Evolutionary conservation across 2,113 vertebrate genomes (phyloP).

Genomic region (Microcebus murinus): DNA sequence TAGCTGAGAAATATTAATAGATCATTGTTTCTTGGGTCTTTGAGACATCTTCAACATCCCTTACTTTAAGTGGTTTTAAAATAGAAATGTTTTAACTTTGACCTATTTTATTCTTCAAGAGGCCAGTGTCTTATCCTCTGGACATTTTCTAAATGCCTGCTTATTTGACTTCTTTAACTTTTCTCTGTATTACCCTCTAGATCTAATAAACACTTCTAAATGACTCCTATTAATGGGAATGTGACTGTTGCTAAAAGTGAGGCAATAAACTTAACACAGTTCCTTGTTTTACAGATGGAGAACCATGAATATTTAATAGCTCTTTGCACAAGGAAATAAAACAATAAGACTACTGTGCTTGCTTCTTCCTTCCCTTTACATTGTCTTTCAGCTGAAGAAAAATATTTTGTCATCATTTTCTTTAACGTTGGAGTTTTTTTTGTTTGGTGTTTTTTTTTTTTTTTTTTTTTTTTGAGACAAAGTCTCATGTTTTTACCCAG

Average conservation of each 20-base stretch:
- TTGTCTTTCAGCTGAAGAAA: not conserved
- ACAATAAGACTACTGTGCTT: not conserved
- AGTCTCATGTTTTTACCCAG: too few species aligned
- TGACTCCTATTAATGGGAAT: slow-evolving; percentile 34
- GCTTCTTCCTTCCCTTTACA: not conserved
- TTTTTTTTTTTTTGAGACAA: too few species aligned
- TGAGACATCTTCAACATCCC: not conserved
- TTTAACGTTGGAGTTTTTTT: not conserved
- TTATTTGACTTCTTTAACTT: slow-evolving; percentile 45
- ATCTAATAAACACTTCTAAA: slow-evolving; percentile 38
- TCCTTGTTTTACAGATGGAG: not conserved
- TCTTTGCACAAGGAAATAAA: slow-evolving; percentile 40
- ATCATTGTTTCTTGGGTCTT: slow-evolving; percentile 28
- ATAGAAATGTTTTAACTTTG: slow-evolving; percentile 17
- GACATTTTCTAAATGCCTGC: slow-evolving; percentile 51
- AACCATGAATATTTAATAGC: not conserved
- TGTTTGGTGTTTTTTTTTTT: too few species aligned
- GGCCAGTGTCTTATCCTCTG: slow-evolving; percentile 23
- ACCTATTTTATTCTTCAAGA: slow-evolving; percentile 17
- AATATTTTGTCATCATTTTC: slow-evolving; percentile 8
- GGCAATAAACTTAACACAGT: not conserved
- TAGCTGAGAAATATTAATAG: not conserved
- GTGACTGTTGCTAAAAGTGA: not conserved
- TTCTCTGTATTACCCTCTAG: not conserved
- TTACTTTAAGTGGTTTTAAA: slow-evolving; percentile 36